Base-by-base conservation (phyloP, 2,113 vertebrate genomes). In the Garra rufa region DNA sequence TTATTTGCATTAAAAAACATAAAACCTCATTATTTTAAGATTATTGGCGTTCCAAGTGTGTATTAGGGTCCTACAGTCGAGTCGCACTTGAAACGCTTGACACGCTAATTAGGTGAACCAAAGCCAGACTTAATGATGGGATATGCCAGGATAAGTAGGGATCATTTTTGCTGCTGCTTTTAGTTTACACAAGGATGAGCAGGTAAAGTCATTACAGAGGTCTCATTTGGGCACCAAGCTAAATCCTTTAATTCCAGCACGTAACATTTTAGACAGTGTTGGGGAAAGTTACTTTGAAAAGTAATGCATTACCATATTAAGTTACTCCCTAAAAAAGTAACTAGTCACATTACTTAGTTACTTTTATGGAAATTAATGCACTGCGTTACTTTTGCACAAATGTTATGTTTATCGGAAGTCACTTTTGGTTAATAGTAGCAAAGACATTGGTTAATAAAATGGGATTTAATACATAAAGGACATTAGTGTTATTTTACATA, bases 81-180 rank as follows among this genome's bases (percentile, higher is more conserved):
- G 11, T 81, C 63, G 15, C 65, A 70, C 65, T 41, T 48, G 46
- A 52, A 70, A 38, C 4, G 9, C 79, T 82, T 70, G 65, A 70
- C 17, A 19, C n/a, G 9, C 44, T 55, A 70, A 82, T 70, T 82
- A 82, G 46, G 9, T 38, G 15, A 65, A 41, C 28, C 46, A 82
- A 55, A 82, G 28, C 63, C 79, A 52, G 79, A 67, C 21, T 70
- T 82, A 81, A 52, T 81, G 65, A 70, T 52, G 63, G 46, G 79
- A 82, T 82, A 70, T 69, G 28, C 21, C 19, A 61, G 57, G 57
- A 79, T 79, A 79, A 79, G 24, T 59, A 28, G 57, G 57, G 38
- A 79, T 79, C 1, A 67, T 48, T n/a, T 81, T 17, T 30, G 61
- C 24, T 34, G 17, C 30, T 67, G 48, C 61, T 46, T 81, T 55